Evolutionary conservation across 1,140 invertebrate genomes (phyloP).

Genomic region (Olivierus martensii): DNA sequence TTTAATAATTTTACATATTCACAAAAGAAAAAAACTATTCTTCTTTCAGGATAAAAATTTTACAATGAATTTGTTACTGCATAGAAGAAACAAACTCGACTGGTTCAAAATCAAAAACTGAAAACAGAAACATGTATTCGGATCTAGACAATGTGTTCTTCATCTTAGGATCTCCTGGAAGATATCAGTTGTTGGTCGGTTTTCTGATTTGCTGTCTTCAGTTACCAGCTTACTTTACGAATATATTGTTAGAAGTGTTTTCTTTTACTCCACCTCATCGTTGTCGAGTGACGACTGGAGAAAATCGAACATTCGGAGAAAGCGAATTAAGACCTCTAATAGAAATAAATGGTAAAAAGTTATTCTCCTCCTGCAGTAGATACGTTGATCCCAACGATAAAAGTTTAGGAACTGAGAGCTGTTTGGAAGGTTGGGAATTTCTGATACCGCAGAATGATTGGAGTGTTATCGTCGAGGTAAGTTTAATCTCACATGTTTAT

Average conservation of each 20-base stretch:
- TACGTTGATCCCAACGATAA: constrained; percentile 23
- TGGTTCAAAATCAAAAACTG: no score
- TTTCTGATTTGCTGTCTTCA: constrained; percentile 35
- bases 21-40: no score
- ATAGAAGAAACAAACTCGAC: no score
- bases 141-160: no score
- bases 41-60: no score
- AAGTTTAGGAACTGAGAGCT: constrained; percentile 21
- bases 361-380: constrained; percentile 22
- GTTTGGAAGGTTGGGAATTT: constrained; percentile 27
- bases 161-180: constrained; percentile 43
- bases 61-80: no score
- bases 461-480: constrained; percentile 27
- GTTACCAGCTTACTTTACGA: constrained; percentile 33
- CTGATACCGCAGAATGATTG: constrained; percentile 22
- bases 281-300: constrained; percentile 28
- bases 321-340: constrained; percentile 15
- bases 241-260: constrained; percentile 32
- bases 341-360: neutral
- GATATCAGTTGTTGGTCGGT: constrained; percentile 33
- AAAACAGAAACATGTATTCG: no score
- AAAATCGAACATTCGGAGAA: neutral
- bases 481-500: no score
- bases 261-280: constrained; percentile 34
- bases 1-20: no score